Conservation (phyloP, 2,797 vertebrate genomes). For the Parauchenoglanis ngamensis region DNA sequence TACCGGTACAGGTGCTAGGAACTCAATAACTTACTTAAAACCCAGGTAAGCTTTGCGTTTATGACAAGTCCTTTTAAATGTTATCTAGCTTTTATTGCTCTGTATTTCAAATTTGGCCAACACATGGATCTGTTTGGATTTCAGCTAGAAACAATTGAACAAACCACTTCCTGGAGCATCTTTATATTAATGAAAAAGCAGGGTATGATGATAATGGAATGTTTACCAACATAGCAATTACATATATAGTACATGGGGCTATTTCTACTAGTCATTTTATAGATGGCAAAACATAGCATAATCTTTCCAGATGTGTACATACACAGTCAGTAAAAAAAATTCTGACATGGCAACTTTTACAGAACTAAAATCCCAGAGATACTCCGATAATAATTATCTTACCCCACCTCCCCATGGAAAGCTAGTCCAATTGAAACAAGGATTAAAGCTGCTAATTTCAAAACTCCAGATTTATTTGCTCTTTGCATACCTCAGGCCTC, state of each 20-base stretch:
- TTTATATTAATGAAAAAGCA: neutral
- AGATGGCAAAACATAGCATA: neutral
- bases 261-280: neutral
- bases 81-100: neutral
- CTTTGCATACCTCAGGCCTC: conserved; percentile 81
- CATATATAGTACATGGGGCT: neutral
- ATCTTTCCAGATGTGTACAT: neutral
- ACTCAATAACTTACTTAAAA: neutral
- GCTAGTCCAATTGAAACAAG: neutral
- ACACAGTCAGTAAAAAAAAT: neutral
- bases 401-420: neutral
- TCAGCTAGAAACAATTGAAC: neutral
- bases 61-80: neutral
- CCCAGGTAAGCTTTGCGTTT: neutral
- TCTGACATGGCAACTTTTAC: neutral
- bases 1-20: neutral
- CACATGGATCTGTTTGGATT: neutral
- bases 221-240: neutral
- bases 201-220: neutral
- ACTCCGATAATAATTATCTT: neutral
- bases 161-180: neutral
- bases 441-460: neutral
- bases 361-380: neutral
- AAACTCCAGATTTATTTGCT: neutral
- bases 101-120: neutral